Evolutionary conservation across 2,797 vertebrate species (phyloP).

Genomic region (Graptemys geographica): DNA sequence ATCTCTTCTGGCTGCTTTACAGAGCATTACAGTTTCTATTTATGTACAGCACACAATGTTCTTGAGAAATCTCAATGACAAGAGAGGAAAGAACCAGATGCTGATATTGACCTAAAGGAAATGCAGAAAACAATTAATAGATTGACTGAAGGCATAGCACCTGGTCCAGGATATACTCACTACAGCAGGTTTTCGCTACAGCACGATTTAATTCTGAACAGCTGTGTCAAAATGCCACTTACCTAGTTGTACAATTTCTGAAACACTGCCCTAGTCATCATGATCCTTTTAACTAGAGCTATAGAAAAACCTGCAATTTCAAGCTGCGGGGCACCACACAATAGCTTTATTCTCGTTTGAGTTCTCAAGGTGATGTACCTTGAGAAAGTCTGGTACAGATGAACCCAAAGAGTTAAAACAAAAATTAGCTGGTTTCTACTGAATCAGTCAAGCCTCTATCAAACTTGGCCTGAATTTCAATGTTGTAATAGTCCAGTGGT

Average conservation of each 20-base stretch:
- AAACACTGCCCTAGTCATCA: neutral
- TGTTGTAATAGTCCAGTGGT: neutral
- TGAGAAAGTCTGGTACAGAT: neutral
- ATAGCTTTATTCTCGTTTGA: neutral
- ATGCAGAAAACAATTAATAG: neutral
- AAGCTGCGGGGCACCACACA: neutral
- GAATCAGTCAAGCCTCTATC: neutral
- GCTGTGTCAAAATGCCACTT: neutral
- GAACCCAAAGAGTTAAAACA: neutral
- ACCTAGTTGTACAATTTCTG: neutral
- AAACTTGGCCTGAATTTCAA: neutral
- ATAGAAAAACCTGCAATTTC: neutral
- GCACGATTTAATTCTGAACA: neutral
- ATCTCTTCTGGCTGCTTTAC: neutral
- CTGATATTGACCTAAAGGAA: neutral
- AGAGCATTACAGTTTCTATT: neutral
- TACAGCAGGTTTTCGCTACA: neutral
- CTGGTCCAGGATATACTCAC: neutral
- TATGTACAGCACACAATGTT: neutral
- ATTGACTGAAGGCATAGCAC: neutral
- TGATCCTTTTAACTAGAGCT: neutral
- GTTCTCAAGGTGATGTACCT: neutral
- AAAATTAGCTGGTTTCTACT: neutral
- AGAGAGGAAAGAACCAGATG: neutral
- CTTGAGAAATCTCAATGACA: neutral